phyloP scores from a whole-genome alignment of 2,113 vertebrate species.

The Felis chaus region DNA sequence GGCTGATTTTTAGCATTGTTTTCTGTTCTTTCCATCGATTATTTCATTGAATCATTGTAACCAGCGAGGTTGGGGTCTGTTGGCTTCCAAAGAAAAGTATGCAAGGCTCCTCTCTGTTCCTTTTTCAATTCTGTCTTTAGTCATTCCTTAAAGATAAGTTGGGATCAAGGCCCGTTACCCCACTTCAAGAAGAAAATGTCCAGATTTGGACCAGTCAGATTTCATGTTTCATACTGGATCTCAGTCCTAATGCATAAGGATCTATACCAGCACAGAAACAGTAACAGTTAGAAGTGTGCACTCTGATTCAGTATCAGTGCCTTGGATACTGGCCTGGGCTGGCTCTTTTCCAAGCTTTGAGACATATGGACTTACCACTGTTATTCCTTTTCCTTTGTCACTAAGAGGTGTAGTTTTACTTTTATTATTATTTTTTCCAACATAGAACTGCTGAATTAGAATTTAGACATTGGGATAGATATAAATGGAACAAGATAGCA shows the following conservation, averaged over 20 bases:
- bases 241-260: neutral
- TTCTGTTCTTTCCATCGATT: neutral
- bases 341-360: neutral
- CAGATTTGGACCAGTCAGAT: neutral
- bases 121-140: neutral
- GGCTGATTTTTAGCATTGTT: neutral
- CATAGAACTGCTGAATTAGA: neutral
- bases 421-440: neutral
- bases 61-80: neutral
- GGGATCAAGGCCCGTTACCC: neutral
- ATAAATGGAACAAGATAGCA: neutral
- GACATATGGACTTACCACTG: neutral
- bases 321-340: neutral
- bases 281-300: no score
- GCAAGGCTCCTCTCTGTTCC: neutral
- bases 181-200: neutral
- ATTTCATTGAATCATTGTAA: constrained; percentile 35
- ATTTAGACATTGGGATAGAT: neutral
- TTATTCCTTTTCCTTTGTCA: neutral
- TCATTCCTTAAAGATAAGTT: neutral
- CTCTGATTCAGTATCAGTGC: neutral
- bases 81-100: neutral
- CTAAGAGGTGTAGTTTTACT: neutral
- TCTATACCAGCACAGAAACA: neutral
- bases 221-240: neutral